Evolutionary conservation across 2,888 invertebrate genomes (phyloP).

Genomic region (Digitonthophagus gazella): DNA sequence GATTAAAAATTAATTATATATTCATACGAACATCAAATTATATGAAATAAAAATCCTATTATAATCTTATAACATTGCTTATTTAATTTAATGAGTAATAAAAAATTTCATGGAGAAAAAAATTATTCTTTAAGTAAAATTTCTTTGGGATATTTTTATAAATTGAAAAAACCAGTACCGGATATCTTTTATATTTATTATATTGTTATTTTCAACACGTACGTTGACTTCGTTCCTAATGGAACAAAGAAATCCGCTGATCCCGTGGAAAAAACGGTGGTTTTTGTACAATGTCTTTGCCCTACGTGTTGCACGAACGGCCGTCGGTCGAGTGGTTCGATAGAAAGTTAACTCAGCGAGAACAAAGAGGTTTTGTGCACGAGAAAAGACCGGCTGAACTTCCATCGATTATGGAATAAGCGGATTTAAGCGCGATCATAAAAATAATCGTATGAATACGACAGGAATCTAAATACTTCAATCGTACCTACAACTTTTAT

Average conservation of each 20-base stretch:
- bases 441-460: not conserved
- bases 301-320: not conserved
- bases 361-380: not conserved
- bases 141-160: too few relatives aligned
- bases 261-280: not conserved
- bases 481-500: too few relatives aligned
- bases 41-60: too few relatives aligned
- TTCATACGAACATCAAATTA: too few relatives aligned
- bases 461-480: too few relatives aligned
- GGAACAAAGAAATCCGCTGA: not conserved
- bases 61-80: too few relatives aligned
- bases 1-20: too few relatives aligned
- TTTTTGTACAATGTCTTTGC: not conserved
- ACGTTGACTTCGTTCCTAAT: not conserved
- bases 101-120: too few relatives aligned
- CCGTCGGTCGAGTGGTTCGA: not conserved
- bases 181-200: not conserved
- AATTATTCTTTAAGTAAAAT: too few relatives aligned
- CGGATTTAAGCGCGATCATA: not conserved
- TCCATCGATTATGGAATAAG: not conserved
- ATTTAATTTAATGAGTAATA: too few relatives aligned
- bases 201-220: not conserved
- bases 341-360: not conserved
- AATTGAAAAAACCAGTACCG: not conserved
- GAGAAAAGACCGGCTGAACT: not conserved